Base-by-base conservation (phyloP, 2,113 vertebrate species). In the Cheirogaleus medius region DNA sequence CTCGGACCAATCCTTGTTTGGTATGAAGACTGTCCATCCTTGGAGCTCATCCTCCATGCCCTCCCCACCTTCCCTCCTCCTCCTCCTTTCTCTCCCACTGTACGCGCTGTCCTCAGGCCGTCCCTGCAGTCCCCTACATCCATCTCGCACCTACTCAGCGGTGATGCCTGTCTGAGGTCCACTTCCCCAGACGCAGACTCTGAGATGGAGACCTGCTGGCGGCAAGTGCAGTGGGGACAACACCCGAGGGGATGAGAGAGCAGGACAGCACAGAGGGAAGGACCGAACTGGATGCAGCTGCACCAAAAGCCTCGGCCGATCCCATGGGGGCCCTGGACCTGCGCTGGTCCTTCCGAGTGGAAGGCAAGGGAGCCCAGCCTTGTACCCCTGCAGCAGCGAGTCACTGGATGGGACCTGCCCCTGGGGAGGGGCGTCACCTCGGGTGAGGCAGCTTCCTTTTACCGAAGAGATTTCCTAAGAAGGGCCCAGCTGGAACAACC, bases 1-100 rank as follows among this genome's bases (percentile, higher is more conserved):
- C 47, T 86, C 27, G 54, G 73, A 58, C 10, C 34, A 3, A 8
- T 44, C 6, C 23, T 92, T 42, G 15, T 90, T 34, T 44, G 76
- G 74, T 68, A 49, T 87, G 23, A 32, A n/a, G 58, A 17, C 25
- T 60, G 34, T 23, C 11, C 1, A 0, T 44, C 77, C 68, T 71
- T 64, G 47, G 8, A 84, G 23, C 63, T 56, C 5, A 0, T 66
- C 54, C 66, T 47, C 20, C 52, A 20, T 39, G 78, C 9, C 34
- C 34, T 39, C 23, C 27, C 2, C 12, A 10, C 3, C 1, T 23
- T 3, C 15, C 2, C 0, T 20, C 13, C 17, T 13, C 2, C 6
- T 21, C 3, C 37, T 86, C n/a, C 14, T 58, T 69, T 89, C 76
- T 92, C 12, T 54, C 49, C 80, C 56, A 5, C 27, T 54, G 83